A percentile compares a stretch with the other conserved stretches of the same genome.
These are phyloP conservation scores for Silurus aristotelis DNA, from an alignment of 2,797 vertebrate genomes.

Conservation along the genomic window DNA sequence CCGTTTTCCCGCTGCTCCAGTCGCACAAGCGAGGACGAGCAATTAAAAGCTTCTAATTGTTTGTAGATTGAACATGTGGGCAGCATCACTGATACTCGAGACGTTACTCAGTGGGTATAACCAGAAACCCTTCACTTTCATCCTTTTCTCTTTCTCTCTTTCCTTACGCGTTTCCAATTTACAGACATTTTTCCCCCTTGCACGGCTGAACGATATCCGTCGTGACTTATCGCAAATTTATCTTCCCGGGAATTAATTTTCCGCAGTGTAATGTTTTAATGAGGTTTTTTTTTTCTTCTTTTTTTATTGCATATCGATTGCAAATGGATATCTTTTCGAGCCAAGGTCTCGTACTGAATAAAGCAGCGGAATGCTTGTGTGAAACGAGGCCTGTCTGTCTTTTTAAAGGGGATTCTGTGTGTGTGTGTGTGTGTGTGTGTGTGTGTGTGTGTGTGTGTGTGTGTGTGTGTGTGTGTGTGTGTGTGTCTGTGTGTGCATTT, in stretches of 20 bases:
- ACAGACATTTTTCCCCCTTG: constrained; percentile 64
- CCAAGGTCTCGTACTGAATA: constrained; percentile 62
- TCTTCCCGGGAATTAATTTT: constrained; percentile 74
- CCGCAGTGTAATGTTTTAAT: constrained; percentile 71
- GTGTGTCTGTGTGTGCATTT: neutral
- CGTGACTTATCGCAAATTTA: constrained; percentile 70
- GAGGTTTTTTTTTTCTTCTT: constrained; percentile 41
- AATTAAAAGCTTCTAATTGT: constrained; percentile 6
- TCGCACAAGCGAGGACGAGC: constrained; percentile 24
- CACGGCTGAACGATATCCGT: constrained; percentile 70
- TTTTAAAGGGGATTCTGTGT: constrained; percentile 53
- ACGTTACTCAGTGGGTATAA: constrained; percentile 11
- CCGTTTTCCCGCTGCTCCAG: constrained; percentile 27
- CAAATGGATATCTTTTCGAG: constrained; percentile 67
- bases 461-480: constrained; percentile 43
- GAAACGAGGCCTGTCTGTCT: constrained; percentile 63
- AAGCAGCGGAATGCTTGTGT: constrained; percentile 55
- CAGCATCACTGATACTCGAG: neutral
- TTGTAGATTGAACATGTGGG: constrained; percentile 19
- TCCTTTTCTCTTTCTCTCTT: constrained; percentile 27
- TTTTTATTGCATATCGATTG: constrained; percentile 78
- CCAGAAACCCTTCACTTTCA: constrained; percentile 35
- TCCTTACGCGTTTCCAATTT: constrained; percentile 62
- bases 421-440: constrained; percentile 50
- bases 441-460: neutral